Evolutionary conservation across 2,797 vertebrate species (phyloP).

Genomic region (Lindbergichthys nudifrons): DNA sequence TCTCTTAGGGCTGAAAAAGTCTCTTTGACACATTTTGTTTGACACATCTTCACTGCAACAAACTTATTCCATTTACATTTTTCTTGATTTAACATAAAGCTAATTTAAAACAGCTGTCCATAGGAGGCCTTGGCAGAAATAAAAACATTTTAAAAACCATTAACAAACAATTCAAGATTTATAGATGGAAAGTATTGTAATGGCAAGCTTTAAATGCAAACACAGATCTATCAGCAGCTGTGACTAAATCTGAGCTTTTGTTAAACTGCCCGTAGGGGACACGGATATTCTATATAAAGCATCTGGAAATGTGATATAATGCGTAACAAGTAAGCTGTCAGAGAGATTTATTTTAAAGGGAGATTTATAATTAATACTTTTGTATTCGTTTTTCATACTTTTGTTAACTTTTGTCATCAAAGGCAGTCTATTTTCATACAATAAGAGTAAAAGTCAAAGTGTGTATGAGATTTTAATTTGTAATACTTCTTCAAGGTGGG

Average conservation of each 20-base stretch:
- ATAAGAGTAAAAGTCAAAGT: neutral
- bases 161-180: constrained; percentile 63
- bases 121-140: constrained; percentile 26
- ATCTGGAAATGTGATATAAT: constrained; percentile 39
- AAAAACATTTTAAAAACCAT: constrained; percentile 47
- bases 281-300: constrained; percentile 21
- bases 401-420: neutral
- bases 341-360: constrained; percentile 26
- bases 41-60: constrained; percentile 37
- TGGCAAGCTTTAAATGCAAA: constrained; percentile 48
- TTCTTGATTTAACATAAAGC: constrained; percentile 45
- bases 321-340: constrained; percentile 12
- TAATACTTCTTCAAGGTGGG: neutral
- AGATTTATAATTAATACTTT: constrained; percentile 11
- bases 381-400: constrained; percentile 5
- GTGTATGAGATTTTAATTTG: neutral
- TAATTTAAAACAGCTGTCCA: constrained; percentile 62
- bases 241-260: constrained; percentile 52
- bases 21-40: constrained; percentile 30
- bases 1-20: constrained; percentile 15
- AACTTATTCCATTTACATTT: constrained; percentile 50
- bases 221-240: constrained; percentile 53
- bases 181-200: constrained; percentile 38
- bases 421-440: neutral
- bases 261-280: constrained; percentile 28